Evolutionary conservation across 2,797 vertebrate genomes (phyloP), one percentile per base, ranked within the genome.

Genomic region (Chrysolophus pictus): DNA sequence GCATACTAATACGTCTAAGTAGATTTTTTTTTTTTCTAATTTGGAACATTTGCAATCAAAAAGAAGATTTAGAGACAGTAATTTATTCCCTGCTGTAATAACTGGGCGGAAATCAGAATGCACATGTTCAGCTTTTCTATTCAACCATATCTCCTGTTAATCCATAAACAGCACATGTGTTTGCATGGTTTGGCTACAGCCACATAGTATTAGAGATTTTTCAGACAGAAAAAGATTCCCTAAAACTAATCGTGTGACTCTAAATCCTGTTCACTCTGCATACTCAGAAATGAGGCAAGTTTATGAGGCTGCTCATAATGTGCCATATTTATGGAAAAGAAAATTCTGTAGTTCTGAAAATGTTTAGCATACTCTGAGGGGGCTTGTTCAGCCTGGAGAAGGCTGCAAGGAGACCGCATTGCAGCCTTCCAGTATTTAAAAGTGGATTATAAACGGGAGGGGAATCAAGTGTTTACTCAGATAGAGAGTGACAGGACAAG

Each of bases 51-150:
- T 96, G 49, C 83, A 96, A 39, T 93, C 79, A 79, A 72, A 96
- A 97, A 96, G 87, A 91, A 91, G 94, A 96, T 89, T 95, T 96
- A 86, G 65, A 95, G 62, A 71, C 59, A 92, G 84, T 95, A 94
- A 77, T 85, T 73, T 97, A 85, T 97, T 93, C 79, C 71, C 68
- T 96, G 83, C 84, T 84, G 74, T 95, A 97, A 95, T 95, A 96
- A 87, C 42, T 33, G 70, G 73, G 85, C 84, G 88, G 96, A 96
- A 78, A 87, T 92, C 82, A 69, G 73, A 95, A 91, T 89, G 78
- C 92, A 96, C 87, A 87, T 96, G 88, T 91, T 96, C 88, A 93
- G 71, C 88, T 73, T 91, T 97, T 96, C 88, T 95, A 94, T 95
- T 93, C 67, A 91, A 55, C 84, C 75, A 53, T 91, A 94, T 93